Evolutionary conservation across 2,888 invertebrate species (phyloP).

Genomic region (Lomographa bimaculata): DNA sequence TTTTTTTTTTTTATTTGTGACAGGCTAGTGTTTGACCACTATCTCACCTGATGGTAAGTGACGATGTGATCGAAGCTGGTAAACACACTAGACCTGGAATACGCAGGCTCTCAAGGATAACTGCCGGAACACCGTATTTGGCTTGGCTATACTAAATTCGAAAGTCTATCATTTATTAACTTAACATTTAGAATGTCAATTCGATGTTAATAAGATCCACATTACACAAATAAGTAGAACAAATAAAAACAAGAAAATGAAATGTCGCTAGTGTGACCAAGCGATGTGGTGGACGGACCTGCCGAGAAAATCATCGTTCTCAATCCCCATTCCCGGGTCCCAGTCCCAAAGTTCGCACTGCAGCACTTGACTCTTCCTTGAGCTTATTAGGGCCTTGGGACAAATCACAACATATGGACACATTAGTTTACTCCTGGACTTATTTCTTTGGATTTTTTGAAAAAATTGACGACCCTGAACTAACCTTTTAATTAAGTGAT

Average conservation of each 20-base stretch:
- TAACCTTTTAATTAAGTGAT: not conserved
- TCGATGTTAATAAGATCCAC: slow-evolving; percentile 51
- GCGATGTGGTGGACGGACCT: slow-evolving; percentile 84
- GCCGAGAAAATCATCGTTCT: slow-evolving; percentile 93
- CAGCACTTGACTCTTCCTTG: slow-evolving; percentile 89
- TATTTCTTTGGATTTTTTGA: slow-evolving; percentile 8
- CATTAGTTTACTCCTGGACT: slow-evolving; percentile 36
- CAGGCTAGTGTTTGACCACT: too few species aligned
- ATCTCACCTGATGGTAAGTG: too few species aligned
- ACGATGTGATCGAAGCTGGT: too few species aligned
- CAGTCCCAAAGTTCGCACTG: slow-evolving; percentile 92
- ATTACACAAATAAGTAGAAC: slow-evolving; percentile 37
- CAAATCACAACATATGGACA: slow-evolving; percentile 60
- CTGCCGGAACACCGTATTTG: too few species aligned
- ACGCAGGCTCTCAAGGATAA: too few species aligned
- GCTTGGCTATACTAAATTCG: too few species aligned
- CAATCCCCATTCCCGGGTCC: slow-evolving; percentile 91
- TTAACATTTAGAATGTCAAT: too few species aligned
- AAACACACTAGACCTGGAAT: too few species aligned
- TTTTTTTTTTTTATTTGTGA: too few species aligned
- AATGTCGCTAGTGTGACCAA: slow-evolving; percentile 47
- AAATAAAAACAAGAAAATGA: slow-evolving; percentile 44
- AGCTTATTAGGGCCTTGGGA: slow-evolving; percentile 89
- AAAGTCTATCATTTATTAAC: too few species aligned
- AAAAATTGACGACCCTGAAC: slow-evolving; percentile 3